Base-by-base conservation (phyloP, 2,797 vertebrate species). In the Australoheros facetus region DNA sequence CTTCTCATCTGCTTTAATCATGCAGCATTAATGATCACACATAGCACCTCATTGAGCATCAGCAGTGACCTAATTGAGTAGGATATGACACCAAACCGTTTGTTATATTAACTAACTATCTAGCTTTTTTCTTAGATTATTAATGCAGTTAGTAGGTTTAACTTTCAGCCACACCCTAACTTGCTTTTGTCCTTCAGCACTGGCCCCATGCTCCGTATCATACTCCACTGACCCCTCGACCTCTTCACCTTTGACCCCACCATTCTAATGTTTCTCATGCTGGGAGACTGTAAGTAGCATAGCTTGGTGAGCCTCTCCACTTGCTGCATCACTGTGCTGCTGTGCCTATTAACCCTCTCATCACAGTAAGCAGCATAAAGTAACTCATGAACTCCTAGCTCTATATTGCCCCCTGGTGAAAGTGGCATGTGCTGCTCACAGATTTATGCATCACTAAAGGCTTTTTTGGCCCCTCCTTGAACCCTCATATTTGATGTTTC, bases 401-500 rank as follows among this genome's bases (percentile, higher is more conserved):
- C 77, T 16, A 3, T 34, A 12, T 81, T 56, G 71, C 89, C 84
- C 81, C 85, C 86, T 69, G 71, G 78, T 88, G 82, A 81, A 16
- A 17, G 4, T n/a, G 62, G 81, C 80, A 71, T 66, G 78, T 54
- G 51, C 56, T 75, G 28, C 37, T 59, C 70, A 37, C 56, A 37
- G 30, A 16, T 32, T 45, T 56, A 9, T 39, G 64, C 78, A n/a
- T 60, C 56, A 14, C 30, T 37, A 4, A 69, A 39, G 11, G 60
- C 78, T 75, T 45, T 26, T 48, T 17, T 17, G 16, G 16, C 2
- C 45, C 13, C 55, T 53, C n/a, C 30, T 56, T 90, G 91, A 94
- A 94, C 90, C 90, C 91, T 94, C 79, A 32, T 96, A 96, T 58
- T 75, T 90, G 23, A 95, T 92, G 62, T 99, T 99, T 90, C 98